Evolutionary conservation across 2,888 invertebrate genomes (phyloP).

Genomic region (Baccha elongata): DNA sequence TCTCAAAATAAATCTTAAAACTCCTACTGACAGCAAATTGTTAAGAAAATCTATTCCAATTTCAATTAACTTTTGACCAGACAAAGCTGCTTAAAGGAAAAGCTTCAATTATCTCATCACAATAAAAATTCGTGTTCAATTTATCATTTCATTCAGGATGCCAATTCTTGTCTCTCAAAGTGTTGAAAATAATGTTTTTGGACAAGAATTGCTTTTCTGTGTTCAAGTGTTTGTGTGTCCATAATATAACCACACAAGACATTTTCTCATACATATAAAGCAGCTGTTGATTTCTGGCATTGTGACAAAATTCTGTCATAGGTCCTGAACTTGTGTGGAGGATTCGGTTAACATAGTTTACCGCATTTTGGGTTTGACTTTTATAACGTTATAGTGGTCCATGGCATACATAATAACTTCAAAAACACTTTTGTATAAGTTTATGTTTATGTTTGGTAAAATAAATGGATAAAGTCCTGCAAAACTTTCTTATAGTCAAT

Average conservation of each 20-base stretch:
- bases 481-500: constrained; percentile 33
- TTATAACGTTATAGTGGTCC: constrained; percentile 1
- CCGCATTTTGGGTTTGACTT: constrained; percentile 50
- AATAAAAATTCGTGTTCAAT: constrained; percentile 40
- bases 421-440: constrained; percentile 39
- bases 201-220: constrained; percentile 35
- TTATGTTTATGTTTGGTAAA: constrained; percentile 35
- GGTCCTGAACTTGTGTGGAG: not conserved
- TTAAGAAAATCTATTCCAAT: constrained; percentile 41
- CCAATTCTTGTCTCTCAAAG: constrained; percentile 22
- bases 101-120: constrained; percentile 10
- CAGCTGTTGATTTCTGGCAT: constrained; percentile 70
- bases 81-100: constrained; percentile 16
- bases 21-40: not conserved
- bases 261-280: not conserved
- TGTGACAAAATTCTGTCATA: constrained; percentile 63
- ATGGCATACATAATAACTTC: constrained; percentile 4
- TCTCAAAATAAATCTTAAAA: not conserved
- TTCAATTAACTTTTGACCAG: constrained; percentile 49
- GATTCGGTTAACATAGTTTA: constrained; percentile 31
- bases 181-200: constrained; percentile 39
- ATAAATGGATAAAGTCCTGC: constrained; percentile 7
- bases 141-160: constrained; percentile 44
- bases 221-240: constrained; percentile 12
- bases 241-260: constrained; percentile 29